A percentile compares a stretch with the other conserved stretches of the same genome.
Conservation (phyloP, 2,113 vertebrate genomes). For the Macquaria australasica region DNA sequence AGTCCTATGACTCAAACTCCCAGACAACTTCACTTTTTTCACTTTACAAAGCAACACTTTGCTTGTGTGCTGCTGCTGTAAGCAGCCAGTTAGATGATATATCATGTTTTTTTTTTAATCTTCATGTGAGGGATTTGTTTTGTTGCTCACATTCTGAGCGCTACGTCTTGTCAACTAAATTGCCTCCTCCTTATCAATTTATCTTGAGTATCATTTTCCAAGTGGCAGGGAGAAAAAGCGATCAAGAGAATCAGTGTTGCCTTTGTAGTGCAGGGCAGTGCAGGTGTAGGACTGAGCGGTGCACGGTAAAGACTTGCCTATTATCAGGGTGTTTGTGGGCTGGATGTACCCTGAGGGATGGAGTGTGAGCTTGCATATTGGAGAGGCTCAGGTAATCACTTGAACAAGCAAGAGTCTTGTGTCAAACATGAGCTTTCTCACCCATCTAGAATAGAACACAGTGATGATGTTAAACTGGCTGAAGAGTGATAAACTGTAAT, state of each 20-base stretch:
- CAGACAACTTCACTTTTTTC: constrained; percentile 72
- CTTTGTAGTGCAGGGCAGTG: constrained; percentile 25
- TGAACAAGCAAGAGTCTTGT: constrained; percentile 33
- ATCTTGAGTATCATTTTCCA: constrained; percentile 28
- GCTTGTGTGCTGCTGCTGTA: constrained; percentile 14
- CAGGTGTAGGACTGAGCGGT: constrained; percentile 29
- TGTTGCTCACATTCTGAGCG: constrained; percentile 12
- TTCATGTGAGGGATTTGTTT: constrained; percentile 37
- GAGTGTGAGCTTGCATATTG: constrained; percentile 39
- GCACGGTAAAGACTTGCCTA: constrained; percentile 32
- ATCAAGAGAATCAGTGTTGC: constrained; percentile 3
- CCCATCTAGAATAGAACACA: constrained; percentile 8
- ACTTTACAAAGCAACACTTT: constrained; percentile 58
- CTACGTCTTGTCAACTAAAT: constrained; percentile 22
- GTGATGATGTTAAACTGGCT: constrained; percentile 4
- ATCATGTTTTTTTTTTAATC: constrained; percentile 13
- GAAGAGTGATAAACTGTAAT: neutral
- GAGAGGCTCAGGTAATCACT: constrained; percentile 50
- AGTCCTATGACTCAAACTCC: constrained; percentile 70
- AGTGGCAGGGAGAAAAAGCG: constrained; percentile 26
- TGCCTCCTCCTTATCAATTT: constrained; percentile 11
- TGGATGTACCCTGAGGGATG: constrained; percentile 59
- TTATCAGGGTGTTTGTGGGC: constrained; percentile 61
- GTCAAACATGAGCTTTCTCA: constrained; percentile 27
- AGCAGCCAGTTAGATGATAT: constrained; percentile 41